Percentiles rank a stretch among this genome's conserved stretches.
Evolutionary conservation across 1,140 invertebrate genomes (phyloP).

Genomic region (Diplogasteroides magnus): DNA sequence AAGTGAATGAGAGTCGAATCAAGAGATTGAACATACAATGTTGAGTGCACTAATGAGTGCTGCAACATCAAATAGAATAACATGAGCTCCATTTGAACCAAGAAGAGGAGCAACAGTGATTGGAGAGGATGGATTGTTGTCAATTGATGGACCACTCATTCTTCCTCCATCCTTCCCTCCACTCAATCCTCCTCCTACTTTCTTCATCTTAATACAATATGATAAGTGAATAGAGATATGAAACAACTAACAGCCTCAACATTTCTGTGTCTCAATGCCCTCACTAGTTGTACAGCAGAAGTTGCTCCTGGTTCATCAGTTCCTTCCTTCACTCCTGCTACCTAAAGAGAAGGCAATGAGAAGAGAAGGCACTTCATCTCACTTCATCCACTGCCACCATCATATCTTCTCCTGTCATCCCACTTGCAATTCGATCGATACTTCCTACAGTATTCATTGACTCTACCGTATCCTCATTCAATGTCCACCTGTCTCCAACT

Average conservation of each 20-base stretch:
- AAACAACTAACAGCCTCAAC: slow-evolving; percentile 59
- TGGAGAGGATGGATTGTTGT: not conserved
- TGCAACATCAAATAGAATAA: slow-evolving; percentile 23
- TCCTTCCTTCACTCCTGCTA: slow-evolving; percentile 56
- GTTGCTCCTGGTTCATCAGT: slow-evolving; percentile 71
- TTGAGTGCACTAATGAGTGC: not conserved
- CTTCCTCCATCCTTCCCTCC: too few species aligned
- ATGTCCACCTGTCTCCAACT: slow-evolving; percentile 86
- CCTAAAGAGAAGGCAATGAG: slow-evolving; percentile 33
- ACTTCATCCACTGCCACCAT: slow-evolving; percentile 85
- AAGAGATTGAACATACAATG: not conserved
- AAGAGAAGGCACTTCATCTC: not conserved
- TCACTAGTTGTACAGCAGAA: slow-evolving; percentile 70
- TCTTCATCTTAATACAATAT: not conserved
- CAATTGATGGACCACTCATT: too few species aligned
- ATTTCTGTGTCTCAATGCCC: slow-evolving; percentile 58
- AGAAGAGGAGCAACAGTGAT: slow-evolving; percentile 8
- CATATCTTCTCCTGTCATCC: slow-evolving; percentile 90
- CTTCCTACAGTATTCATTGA: slow-evolving; percentile 64
- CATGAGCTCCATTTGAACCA: slow-evolving; percentile 21
- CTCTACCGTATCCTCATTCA: not conserved
- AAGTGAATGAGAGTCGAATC: too few species aligned
- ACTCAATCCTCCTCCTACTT: slow-evolving; percentile 9
- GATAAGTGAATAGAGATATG: slow-evolving; percentile 57
- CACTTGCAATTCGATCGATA: slow-evolving; percentile 87